Evolutionary conservation across 2,888 invertebrate species (phyloP).

Genomic region (Chymomyza caudatula): DNA sequence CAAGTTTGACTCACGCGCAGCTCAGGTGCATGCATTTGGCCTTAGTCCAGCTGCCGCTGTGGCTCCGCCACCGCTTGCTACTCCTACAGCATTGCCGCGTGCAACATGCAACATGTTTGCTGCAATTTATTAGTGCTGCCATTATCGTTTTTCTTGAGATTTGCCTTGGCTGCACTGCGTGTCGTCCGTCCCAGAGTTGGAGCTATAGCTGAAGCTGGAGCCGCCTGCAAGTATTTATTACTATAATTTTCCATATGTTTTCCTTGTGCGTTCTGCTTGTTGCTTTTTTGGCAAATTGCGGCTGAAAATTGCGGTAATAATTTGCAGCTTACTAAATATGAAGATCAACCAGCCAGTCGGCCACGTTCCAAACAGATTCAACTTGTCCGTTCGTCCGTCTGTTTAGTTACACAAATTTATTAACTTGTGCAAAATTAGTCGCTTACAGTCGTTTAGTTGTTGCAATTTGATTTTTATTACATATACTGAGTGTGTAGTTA

Average conservation of each 20-base stretch:
- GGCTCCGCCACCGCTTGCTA: too few species aligned
- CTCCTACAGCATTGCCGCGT: constrained; percentile 34
- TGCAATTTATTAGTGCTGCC: constrained; percentile 73
- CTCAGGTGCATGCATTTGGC: constrained; percentile 50
- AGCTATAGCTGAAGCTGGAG: not conserved
- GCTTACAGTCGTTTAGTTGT: constrained; percentile 69
- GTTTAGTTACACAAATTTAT: constrained; percentile 47
- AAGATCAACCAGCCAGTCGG: constrained; percentile 51
- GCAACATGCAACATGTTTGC: constrained; percentile 70
- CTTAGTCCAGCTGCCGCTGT: constrained; percentile 24
- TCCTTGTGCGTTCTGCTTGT: constrained; percentile 55
- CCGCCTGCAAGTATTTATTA: constrained; percentile 60
- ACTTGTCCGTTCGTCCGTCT: constrained; percentile 2
- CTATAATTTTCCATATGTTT: constrained; percentile 72
- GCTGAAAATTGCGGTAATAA: constrained; percentile 66
- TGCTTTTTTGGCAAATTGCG: constrained; percentile 66
- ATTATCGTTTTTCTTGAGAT: constrained; percentile 72
- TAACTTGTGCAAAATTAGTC: constrained; percentile 70
- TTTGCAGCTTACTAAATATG: constrained; percentile 69
- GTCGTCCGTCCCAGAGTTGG: constrained; percentile 29
- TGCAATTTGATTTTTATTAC: constrained; percentile 70
- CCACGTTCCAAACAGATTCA: not conserved
- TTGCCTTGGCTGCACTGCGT: constrained; percentile 53
- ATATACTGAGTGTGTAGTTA: constrained; percentile 32
- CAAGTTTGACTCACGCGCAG: constrained; percentile 52